phyloP scores from a whole-genome alignment of 1,140 invertebrate species.

The Drosophila bifasciata region DNA sequence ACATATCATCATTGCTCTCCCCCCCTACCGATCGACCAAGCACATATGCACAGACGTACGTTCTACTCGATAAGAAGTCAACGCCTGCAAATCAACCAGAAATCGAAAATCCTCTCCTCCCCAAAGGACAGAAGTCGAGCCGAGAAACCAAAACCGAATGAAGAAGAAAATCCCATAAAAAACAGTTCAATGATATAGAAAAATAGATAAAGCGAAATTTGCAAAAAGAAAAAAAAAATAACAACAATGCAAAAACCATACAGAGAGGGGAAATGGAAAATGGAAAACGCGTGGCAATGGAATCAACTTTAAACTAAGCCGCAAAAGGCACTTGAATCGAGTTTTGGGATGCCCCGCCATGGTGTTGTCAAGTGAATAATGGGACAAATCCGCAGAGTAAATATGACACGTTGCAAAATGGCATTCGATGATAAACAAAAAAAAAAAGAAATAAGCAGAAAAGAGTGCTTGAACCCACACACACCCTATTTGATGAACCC shows the following conservation, averaged over 20 bases:
- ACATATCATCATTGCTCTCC: slow-evolving; percentile 53
- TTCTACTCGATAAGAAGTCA: slow-evolving; percentile 54
- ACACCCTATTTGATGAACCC: background rate
- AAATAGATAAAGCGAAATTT: slow-evolving; percentile 75
- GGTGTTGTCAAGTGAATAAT: slow-evolving; percentile 79
- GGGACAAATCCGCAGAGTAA: slow-evolving; percentile 78
- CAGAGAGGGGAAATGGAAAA: slow-evolving; percentile 34
- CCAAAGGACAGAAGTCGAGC: slow-evolving; percentile 21
- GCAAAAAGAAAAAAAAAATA: slow-evolving; percentile 50
- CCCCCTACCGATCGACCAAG: background rate
- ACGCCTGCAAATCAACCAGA: slow-evolving; percentile 59
- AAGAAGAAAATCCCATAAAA: slow-evolving; percentile 68
- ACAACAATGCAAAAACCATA: slow-evolving; percentile 13
- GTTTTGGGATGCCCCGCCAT: slow-evolving; percentile 19
- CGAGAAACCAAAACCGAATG: slow-evolving; percentile 34
- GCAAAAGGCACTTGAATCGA: slow-evolving; percentile 68
- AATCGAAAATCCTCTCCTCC: slow-evolving; percentile 42
- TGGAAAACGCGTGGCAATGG: slow-evolving; percentile 59
- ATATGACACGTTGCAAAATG: slow-evolving; percentile 81
- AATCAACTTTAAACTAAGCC: slow-evolving; percentile 79
- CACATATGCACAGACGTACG: slow-evolving; percentile 45
- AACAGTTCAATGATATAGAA: slow-evolving; percentile 77
- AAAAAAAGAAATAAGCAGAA: slow-evolving; percentile 37
- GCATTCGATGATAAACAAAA: slow-evolving; percentile 74
- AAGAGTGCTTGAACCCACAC: background rate